Evolutionary conservation across 2,797 vertebrate genomes (phyloP), one percentile per base, ranked within the genome.

Genomic region (Cebuella pygmaea): DNA sequence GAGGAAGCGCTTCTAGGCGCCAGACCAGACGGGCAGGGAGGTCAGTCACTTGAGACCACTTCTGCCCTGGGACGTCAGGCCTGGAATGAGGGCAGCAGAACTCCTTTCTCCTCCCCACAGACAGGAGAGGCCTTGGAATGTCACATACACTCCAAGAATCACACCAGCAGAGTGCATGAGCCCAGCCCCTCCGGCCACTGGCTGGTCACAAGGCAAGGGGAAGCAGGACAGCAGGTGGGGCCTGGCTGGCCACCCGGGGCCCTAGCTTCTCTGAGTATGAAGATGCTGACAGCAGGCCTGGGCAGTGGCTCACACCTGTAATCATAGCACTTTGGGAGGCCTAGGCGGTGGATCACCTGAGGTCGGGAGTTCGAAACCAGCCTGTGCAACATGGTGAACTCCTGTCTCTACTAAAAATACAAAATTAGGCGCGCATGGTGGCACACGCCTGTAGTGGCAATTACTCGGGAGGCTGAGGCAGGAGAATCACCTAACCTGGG

Each of bases 371-470:
- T n/a, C 0, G 33, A 67, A 17, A 67, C 15, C 64, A 67, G 33
- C 64, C 64, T 67, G 15, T 7, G 15, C 33, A 19, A 67, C 64
- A 67, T 2, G 7, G 33, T n/a, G 64, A 67, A n/a, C 19, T 33
- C 33, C 7, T 1, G 8, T 67, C 64, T n/a, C 64, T 67, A 67
- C 15, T 67, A 19, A 67, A n/a, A 67, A 67, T 19, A 67, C 64
- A 67, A 67, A n/a, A 67, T 8, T 19, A n/a, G 64, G 15, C 4
- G 0, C 0, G 1, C 7, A 33, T 9, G 64, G 15, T 67, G 64
- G 33, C 15, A 2, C 15, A 17, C 33, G 7, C 64, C 64, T 67
- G 64, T 67, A 19, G 33, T 67, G 33, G 33, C 64, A 19, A 33
- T 33, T 8, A n/a, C 33, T 67, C 1, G 64, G 64, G 33, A 67